Conservation (phyloP, 2,113 vertebrate genomes). For the Cryptoleucopteryx plumbea region DNA sequence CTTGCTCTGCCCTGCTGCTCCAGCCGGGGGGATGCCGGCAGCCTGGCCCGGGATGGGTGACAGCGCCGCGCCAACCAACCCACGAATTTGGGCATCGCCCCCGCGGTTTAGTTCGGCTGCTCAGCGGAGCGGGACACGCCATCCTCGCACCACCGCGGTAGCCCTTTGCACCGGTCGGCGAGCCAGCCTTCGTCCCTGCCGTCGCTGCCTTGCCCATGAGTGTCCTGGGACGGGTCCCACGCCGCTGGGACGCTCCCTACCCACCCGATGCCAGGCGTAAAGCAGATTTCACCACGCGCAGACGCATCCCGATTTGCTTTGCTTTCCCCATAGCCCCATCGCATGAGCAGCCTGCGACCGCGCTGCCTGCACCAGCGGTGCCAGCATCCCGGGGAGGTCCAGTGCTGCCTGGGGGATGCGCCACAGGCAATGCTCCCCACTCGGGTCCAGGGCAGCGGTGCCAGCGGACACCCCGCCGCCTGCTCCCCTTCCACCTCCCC, state of each 20-base stretch:
- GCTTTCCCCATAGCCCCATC: neutral
- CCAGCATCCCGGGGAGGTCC: neutral
- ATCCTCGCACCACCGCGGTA: rapidly evolving
- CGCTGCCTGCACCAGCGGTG: neutral
- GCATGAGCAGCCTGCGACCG: rapidly evolving
- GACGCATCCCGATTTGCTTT: rapidly evolving
- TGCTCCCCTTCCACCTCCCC: neutral
- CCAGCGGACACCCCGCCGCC: rapidly evolving
- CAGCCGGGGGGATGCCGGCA: rapidly evolving
- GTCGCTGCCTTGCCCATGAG: rapidly evolving
- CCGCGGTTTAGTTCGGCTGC: neutral
- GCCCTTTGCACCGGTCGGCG: neutral
- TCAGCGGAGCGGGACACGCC: neutral
- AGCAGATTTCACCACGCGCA: rapidly evolving
- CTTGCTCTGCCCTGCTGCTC: neutral
- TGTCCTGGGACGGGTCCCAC: neutral
- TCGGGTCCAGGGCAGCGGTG: neutral
- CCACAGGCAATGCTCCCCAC: rapidly evolving
- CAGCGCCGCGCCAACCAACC: neutral
- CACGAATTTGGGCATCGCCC: rapidly evolving
- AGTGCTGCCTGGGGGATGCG: rapidly evolving
- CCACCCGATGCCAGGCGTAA: rapidly evolving
- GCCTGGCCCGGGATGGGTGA: neutral
- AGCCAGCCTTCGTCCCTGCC: neutral
- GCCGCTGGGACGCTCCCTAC: rapidly evolving